Evolutionary conservation across 2,888 invertebrate genomes (phyloP), one percentile per base, ranked within the genome.

Genomic region (Hirtodrosophila cameraria): DNA sequence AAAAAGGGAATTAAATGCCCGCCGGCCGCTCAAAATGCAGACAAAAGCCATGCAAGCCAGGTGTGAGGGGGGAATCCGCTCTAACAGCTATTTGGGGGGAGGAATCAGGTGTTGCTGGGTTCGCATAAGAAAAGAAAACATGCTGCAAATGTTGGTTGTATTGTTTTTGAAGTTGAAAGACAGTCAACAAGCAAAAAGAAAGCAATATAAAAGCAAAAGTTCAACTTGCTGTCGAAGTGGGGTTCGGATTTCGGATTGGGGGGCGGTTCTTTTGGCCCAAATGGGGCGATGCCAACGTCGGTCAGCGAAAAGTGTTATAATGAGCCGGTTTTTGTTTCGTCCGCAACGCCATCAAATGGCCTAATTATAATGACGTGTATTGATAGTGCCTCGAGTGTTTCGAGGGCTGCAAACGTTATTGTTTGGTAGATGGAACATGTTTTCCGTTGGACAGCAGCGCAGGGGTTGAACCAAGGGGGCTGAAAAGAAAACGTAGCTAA

Each of bases 251-350:
- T 20, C 25, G 9, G 11, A 25, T 4, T 12, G 13, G 23, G 39
- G 8, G 38, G 11, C 18, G 36, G 45, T 6, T 7, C 23, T 7
- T 6, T 28, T 28, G 13, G 12, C 28, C 16, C 11, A 8, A 9
- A 39, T 12, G 2, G 39, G 38, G 57, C 50, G 43, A 58, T 53
- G 52, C 31, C 58, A 27, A 18, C 35, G 25, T 20, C 38, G 59
- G 75, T 52, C 66, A 74, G 63, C 67, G 62, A 52, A 70, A 60
- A 63, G 74, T 71, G 75, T 67, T 74, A 75, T 74, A 74, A 74
- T 71, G 71, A 75, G 72, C 58, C 39, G 15, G 45, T 60, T 68
- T 55, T 53, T 63, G 63, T 67, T 52, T 60, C 8, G 16, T 33
- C 55, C 46, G 31, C 64, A 15, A 69, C 31, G 30, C 48, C 49